Evolutionary conservation across 2,888 invertebrate species (phyloP).

Genomic region (Acleris literana): DNA sequence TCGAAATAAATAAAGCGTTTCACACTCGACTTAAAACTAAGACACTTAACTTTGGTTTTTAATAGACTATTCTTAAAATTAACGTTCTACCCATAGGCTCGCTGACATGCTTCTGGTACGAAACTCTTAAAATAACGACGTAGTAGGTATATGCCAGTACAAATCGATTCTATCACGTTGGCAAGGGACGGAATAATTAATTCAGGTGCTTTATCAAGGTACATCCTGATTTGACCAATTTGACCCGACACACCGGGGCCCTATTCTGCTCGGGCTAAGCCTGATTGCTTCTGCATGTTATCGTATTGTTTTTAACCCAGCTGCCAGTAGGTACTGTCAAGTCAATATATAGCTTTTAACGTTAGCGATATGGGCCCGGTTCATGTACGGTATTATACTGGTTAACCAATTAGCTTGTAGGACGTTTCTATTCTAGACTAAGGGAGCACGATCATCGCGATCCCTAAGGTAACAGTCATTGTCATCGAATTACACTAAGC

Average conservation of each 20-base stretch:
- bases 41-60: constrained; percentile 80
- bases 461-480: constrained; percentile 41
- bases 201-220: neutral
- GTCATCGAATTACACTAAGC: constrained; percentile 24
- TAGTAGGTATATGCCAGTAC: constrained; percentile 20
- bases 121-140: constrained; percentile 9
- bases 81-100: constrained; percentile 23
- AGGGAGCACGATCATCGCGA: constrained; percentile 38
- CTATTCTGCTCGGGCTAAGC: too few species aligned
- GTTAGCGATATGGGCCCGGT: too few species aligned
- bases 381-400: neutral
- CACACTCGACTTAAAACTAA: constrained; percentile 75
- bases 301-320: too few species aligned
- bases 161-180: constrained; percentile 37
- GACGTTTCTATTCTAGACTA: constrained; percentile 23
- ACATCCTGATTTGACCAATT: too few species aligned
- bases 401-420: constrained; percentile 9
- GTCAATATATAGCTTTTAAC: too few species aligned
- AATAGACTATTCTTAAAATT: constrained; percentile 62
- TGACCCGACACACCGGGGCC: too few species aligned
- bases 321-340: neutral
- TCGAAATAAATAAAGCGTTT: constrained; percentile 80
- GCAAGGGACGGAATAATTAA: constrained; percentile 39
- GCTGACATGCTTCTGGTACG: constrained; percentile 12
- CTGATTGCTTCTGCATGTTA: too few species aligned